A percentile compares a stretch with the other conserved stretches of the same genome.
Conservation (phyloP, 2,113 vertebrate genomes). For the Neoarius graeffei region DNA sequence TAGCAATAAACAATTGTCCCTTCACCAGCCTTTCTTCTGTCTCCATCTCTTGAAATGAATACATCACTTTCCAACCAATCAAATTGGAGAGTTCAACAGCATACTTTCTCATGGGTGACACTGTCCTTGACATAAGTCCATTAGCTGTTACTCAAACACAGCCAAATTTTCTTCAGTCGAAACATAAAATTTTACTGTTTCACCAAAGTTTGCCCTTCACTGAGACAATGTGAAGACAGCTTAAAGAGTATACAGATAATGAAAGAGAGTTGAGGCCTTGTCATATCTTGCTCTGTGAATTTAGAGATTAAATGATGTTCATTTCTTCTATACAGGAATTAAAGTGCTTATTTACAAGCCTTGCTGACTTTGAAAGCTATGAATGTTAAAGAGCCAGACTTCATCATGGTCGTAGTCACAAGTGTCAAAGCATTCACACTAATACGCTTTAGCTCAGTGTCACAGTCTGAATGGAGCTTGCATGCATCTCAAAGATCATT, state of each 20-base stretch:
- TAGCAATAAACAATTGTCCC: not conserved
- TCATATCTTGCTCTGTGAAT: constrained; percentile 31
- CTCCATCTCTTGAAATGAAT: not conserved
- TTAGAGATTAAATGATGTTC: constrained; percentile 45
- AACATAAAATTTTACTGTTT: not conserved
- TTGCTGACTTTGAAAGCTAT: constrained; percentile 25
- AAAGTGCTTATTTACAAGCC: constrained; percentile 28
- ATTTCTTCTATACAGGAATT: constrained; percentile 38
- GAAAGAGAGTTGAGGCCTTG: constrained; percentile 6
- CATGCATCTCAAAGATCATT: not conserved
- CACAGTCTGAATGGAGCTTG: constrained; percentile 30
- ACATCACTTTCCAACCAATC: not conserved
- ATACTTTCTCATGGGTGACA: constrained; percentile 48
- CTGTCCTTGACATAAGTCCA: constrained; percentile 14
- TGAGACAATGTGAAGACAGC: not conserved
- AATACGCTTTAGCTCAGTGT: constrained; percentile 31
- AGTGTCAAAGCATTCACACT: constrained; percentile 21
- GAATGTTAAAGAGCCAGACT: constrained; percentile 28
- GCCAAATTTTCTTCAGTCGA: constrained; percentile 12
- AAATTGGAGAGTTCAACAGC: not conserved
- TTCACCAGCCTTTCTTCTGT: not conserved
- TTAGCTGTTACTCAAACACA: constrained; percentile 33
- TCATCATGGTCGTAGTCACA: constrained; percentile 23
- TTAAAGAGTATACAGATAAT: constrained; percentile 14
- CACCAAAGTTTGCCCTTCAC: not conserved